Evolutionary conservation across 2,797 vertebrate species (phyloP).

Genomic region (Schizothorax lantsangensis): DNA sequence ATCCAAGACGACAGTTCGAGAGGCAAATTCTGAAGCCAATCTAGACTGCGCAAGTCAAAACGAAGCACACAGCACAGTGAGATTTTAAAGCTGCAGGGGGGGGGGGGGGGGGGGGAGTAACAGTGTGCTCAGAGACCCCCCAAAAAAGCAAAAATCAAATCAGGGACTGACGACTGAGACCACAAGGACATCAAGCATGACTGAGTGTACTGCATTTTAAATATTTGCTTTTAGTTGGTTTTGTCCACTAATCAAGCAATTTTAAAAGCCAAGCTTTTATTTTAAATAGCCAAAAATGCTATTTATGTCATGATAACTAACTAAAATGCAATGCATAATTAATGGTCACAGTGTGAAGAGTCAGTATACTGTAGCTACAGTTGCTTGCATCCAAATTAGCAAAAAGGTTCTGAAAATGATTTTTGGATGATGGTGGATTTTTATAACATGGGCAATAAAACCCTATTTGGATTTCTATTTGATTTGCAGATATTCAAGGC

Average conservation of each 20-base stretch:
- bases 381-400: neutral
- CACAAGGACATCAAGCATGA: slow-evolving; percentile 11
- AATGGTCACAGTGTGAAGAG: neutral
- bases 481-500: neutral
- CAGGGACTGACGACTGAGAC: neutral
- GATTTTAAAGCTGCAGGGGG: slow-evolving; percentile 27
- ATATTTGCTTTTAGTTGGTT: slow-evolving; percentile 26
- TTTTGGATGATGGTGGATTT: neutral
- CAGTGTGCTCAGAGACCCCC: slow-evolving; percentile 1
- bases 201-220: neutral
- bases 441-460: slow-evolving; percentile 19
- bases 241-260: neutral
- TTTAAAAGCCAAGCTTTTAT: neutral
- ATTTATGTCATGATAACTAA: neutral
- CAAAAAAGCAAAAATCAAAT: slow-evolving; percentile 2
- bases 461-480: slow-evolving; percentile 5
- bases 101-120: neutral
- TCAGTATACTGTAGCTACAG: neutral
- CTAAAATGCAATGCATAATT: slow-evolving; percentile 8
- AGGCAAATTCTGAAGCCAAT: slow-evolving; percentile 55
- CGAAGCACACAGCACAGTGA: slow-evolving; percentile 11
- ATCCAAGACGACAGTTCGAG: slow-evolving; percentile 59
- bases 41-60: slow-evolving; percentile 41
- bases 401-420: neutral
- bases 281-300: neutral